Percentiles rank a stretch among this genome's conserved stretches.
phyloP scores from a whole-genome alignment of 2,113 vertebrate species.

The Raphicerus campestris region DNA sequence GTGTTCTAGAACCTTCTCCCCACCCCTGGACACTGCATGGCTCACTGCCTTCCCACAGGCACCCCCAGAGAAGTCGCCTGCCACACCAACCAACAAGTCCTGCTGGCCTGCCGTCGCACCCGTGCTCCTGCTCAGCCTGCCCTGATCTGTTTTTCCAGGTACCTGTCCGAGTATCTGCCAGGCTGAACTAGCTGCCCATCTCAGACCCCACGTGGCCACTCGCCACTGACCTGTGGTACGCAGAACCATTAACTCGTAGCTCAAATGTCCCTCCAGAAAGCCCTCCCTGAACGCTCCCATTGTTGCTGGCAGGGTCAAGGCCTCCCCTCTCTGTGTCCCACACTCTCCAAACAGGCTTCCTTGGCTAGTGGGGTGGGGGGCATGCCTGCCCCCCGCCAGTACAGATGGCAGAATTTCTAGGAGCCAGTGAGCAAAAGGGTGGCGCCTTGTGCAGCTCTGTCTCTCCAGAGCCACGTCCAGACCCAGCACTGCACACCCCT shows the following conservation, averaged over 20 bases:
- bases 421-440: not conserved
- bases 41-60: not conserved
- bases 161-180: not conserved
- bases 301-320: not conserved
- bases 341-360: not conserved
- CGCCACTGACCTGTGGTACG: not conserved
- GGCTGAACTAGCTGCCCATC: not conserved
- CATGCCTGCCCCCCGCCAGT: not conserved
- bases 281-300: not conserved
- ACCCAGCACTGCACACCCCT: not conserved
- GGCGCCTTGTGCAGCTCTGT: not conserved
- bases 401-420: not conserved
- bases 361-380: no score
- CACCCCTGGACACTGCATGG: not conserved
- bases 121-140: not conserved
- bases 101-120: fast-evolving
- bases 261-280: not conserved
- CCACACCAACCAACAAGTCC: not conserved
- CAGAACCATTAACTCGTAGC: not conserved
- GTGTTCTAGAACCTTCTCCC: not conserved
- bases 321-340: not conserved
- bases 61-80: not conserved
- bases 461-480: not conserved
- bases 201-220: not conserved
- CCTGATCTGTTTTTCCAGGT: not conserved